Evolutionary conservation across 2,113 vertebrate genomes (phyloP), one percentile per base, ranked within the genome.

Genomic region (Phodopus roborovskii): DNA sequence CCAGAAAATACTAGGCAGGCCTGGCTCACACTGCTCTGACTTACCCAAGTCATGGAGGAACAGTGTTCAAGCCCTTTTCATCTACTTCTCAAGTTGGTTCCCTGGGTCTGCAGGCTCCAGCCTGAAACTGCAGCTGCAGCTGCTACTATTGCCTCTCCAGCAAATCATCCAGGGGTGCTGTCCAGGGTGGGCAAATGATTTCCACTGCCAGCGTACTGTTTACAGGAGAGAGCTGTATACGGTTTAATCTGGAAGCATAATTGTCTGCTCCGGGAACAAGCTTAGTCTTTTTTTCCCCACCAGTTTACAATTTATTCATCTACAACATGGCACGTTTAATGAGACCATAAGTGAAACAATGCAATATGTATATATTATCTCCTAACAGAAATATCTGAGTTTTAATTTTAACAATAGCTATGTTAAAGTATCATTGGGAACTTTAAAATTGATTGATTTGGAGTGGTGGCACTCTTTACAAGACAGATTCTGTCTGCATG

Each of bases 391-490:
- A 9, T 5, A 77, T 26, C 19, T 28, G 68, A n/a, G 79, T 74
- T 95, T 89, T 68, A 73, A 28, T 73, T 87, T 91, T 79, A 92
- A 87, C 92, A 89, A 73, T 0, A 84, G 4, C 53, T 60, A 82
- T 26, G 84, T 68, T 71, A 50, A 74, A 12, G 83, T 82, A 89
- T 78, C 77, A 26, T 68, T 91, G 50, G 50, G 50, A 30, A 78
- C 1, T 56, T 22, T 70, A 87, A 88, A 92, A 91, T 20, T 71
- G 26, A 75, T 64, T 88, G 30, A 60, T 86, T 73, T 64, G 81
- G 3, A 1, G 4, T n/a, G 70, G 8, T 71, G 39, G n/a, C 22
- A 22, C 53, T 15, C 24, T 60, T 81, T 45, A 56, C 33, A 9
- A 94, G 68, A 83, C 64, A 81, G 11, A 73, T 58, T 77, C 15